phyloP scores from a whole-genome alignment of 2,113 vertebrate species.

The Corynorhinus townsendii region DNA sequence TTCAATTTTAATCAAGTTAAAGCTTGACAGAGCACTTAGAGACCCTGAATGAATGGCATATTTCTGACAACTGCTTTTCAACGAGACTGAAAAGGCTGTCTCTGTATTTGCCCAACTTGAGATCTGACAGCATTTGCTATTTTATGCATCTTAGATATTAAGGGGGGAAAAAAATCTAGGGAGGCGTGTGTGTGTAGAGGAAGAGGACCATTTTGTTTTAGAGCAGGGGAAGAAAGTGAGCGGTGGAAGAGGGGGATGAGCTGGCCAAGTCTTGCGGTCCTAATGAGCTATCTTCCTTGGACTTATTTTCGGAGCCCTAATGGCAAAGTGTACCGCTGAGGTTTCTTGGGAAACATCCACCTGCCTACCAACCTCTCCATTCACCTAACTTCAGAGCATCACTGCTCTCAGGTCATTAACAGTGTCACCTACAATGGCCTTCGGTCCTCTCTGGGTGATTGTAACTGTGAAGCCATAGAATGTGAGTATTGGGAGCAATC shows the following conservation, averaged over 20 bases:
- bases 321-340: not conserved
- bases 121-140: constrained; percentile 35
- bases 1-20: constrained; percentile 80
- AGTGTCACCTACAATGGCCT: not conserved
- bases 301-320: not conserved
- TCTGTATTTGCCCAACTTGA: constrained; percentile 61
- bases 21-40: constrained; percentile 75
- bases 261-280: not conserved
- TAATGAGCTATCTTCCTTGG: not conserved
- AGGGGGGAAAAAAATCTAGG: not conserved
- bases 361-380: not conserved
- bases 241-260: not conserved
- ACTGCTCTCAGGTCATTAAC: not conserved
- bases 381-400: not conserved
- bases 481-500: not conserved
- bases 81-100: constrained; percentile 64
- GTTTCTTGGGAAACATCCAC: not conserved
- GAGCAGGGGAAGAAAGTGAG: not conserved
- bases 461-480: not conserved
- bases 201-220: not conserved
- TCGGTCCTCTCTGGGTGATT: not conserved
- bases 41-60: constrained; percentile 71
- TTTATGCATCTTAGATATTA: not conserved
- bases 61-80: constrained; percentile 77
- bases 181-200: not conserved